Conservation (phyloP, 2,113 vertebrate species). For the Mormyrus iriodes region DNA sequence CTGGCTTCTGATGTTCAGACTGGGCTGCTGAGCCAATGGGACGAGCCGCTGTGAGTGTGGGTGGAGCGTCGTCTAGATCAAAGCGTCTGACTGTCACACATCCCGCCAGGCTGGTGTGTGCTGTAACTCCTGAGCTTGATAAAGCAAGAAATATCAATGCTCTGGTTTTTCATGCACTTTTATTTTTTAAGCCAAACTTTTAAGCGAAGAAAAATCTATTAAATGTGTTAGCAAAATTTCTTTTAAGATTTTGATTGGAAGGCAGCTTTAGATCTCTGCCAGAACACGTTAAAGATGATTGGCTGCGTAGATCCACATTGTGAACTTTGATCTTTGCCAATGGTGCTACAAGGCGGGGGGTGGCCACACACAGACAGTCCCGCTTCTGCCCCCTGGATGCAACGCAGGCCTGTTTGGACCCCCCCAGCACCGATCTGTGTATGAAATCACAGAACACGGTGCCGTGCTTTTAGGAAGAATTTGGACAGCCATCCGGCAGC, state of each 20-base stretch:
- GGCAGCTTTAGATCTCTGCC: background rate
- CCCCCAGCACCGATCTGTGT: background rate
- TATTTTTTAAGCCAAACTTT: background rate
- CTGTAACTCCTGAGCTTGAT: background rate
- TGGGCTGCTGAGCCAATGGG: constrained; percentile 3
- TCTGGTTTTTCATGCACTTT: background rate
- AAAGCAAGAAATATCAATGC: background rate
- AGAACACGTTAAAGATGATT: background rate
- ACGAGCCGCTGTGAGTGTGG: background rate
- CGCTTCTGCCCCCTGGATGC: background rate
- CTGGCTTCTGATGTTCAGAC: constrained; percentile 19
- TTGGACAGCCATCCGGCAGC: background rate
- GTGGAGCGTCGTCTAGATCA: background rate
- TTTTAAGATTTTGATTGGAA: background rate
- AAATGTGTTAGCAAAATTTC: background rate
- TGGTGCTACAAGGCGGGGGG: background rate
- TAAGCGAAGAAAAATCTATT: background rate
- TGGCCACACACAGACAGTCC: background rate
- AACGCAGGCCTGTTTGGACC: background rate
- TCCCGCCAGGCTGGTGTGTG: background rate
- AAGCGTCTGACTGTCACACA: background rate
- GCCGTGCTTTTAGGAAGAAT: constrained; percentile 25
- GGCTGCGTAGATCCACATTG: background rate
- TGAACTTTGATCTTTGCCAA: background rate
- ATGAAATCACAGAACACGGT: constrained; percentile 27